Evolutionary conservation across 64 coral and sea anemone genomes (phyloP).

Genomic region (Pocillopora verrucosa): DNA sequence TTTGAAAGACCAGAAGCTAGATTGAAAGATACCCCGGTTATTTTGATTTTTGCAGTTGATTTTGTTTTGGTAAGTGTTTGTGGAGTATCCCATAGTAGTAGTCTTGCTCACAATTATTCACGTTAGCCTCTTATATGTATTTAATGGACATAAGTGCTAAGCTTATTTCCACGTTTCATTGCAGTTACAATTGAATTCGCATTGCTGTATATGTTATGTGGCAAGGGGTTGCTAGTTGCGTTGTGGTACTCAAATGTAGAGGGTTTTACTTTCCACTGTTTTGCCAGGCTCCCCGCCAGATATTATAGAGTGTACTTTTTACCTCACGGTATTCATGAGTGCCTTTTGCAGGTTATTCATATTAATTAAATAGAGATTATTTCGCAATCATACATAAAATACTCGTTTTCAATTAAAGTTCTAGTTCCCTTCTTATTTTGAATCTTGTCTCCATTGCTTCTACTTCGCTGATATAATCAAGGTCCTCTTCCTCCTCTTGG

Average conservation of each 20-base stretch:
- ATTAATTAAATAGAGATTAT: not conserved
- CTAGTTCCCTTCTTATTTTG: conserved; percentile 7
- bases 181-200: conserved; percentile 13
- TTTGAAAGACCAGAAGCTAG: not conserved
- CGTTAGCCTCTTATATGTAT: not conserved
- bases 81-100: too few relatives aligned
- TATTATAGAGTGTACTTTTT: conserved; percentile 6
- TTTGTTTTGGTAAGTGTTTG: too few relatives aligned
- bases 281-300: conserved; percentile 14
- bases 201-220: conserved; percentile 1
- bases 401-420: not conserved
- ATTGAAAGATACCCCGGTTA: conserved; percentile 6
- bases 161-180: conserved; percentile 8
- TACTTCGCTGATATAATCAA: not conserved
- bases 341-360: not conserved
- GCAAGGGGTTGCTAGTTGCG: not conserved
- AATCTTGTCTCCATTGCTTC: not conserved
- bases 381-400: not conserved
- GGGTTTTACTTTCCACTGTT: conserved; percentile 23
- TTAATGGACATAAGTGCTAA: conserved; percentile 4
- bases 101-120: too few relatives aligned
- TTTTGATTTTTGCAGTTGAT: conserved; percentile 7
- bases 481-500: conserved; percentile 33
- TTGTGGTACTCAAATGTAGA: not conserved
- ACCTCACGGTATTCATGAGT: not conserved